These are phyloP conservation scores for Balaeniceps rex DNA, from an alignment of 2,113 vertebrate genomes.

Conservation along the genomic window DNA sequence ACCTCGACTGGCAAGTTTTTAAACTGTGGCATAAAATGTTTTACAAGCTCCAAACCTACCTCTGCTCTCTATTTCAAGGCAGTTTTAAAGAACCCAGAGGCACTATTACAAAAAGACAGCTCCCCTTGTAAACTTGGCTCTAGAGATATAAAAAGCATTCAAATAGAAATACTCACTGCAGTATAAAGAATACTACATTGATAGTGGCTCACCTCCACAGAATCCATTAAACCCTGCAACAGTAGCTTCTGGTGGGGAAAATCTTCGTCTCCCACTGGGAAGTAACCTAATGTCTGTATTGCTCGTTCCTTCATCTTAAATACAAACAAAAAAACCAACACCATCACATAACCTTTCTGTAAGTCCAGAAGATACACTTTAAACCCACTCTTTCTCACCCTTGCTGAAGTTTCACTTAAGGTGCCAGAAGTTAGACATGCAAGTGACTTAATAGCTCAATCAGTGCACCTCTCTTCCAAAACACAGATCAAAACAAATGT, in stretches of 20 bases:
- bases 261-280: constrained; percentile 92
- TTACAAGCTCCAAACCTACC: background rate
- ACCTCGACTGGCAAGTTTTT: background rate
- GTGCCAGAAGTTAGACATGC: background rate
- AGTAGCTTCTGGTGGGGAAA: constrained; percentile 94
- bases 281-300: constrained; percentile 91
- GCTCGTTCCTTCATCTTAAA: constrained; percentile 94
- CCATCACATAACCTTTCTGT: background rate
- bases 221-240: constrained; percentile 96
- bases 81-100: background rate
- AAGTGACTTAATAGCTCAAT: background rate
- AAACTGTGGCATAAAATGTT: background rate
- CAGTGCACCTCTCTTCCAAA: background rate
- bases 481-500: background rate
- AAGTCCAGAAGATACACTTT: background rate
- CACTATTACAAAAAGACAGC: background rate
- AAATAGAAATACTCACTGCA: background rate
- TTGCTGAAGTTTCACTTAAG: background rate
- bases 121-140: background rate
- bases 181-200: background rate
- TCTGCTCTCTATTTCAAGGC: background rate
- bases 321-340: background rate
- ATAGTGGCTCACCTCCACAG: constrained; percentile 87
- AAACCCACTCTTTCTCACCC: background rate
- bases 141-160: background rate